Evolutionary conservation across 1,140 invertebrate species (phyloP).

Genomic region (Rhizoglyphus robini): DNA sequence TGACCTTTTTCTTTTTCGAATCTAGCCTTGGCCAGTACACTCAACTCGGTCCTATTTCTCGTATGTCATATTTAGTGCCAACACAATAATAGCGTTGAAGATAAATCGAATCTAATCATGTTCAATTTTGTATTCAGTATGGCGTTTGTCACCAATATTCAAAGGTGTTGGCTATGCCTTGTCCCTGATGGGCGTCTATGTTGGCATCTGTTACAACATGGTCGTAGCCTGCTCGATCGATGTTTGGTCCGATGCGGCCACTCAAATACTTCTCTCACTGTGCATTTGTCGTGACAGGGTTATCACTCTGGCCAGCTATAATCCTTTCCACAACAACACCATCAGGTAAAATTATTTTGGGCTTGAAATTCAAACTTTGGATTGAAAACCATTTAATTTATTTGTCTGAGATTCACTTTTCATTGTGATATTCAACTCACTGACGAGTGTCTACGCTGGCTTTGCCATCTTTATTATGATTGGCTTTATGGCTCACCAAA

Average conservation of each 20-base stretch:
- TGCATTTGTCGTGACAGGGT: conserved; percentile 69
- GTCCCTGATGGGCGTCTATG: background rate
- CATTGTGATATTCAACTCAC: conserved; percentile 31
- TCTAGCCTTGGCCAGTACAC: conserved; percentile 24
- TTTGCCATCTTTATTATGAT: conserved; percentile 35
- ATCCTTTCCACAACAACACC: conserved; percentile 1
- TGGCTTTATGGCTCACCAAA: conserved; percentile 36
- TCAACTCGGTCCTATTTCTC: conserved; percentile 20
- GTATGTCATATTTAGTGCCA: background rate
- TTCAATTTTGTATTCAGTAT: background rate
- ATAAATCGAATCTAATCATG: background rate
- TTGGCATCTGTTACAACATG: conserved; percentile 14
- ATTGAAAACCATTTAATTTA: conserved; percentile 34
- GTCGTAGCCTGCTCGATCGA: conserved; percentile 18
- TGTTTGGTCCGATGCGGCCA: conserved; percentile 19
- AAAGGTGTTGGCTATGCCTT: conserved; percentile 11
- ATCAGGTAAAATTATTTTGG: conserved; percentile 34
- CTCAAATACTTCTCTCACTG: conserved; percentile 52
- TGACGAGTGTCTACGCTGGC: conserved; percentile 33
- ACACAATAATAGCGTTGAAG: background rate
- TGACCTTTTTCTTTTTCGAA: conserved; percentile 24
- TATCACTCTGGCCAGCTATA: conserved; percentile 51
- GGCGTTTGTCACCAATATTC: background rate
- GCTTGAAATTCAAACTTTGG: too few relatives aligned
- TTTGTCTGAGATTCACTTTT: conserved; percentile 36